Base-by-base conservation (phyloP, 2,888 invertebrate genomes). In the Xestia xanthographa region DNA sequence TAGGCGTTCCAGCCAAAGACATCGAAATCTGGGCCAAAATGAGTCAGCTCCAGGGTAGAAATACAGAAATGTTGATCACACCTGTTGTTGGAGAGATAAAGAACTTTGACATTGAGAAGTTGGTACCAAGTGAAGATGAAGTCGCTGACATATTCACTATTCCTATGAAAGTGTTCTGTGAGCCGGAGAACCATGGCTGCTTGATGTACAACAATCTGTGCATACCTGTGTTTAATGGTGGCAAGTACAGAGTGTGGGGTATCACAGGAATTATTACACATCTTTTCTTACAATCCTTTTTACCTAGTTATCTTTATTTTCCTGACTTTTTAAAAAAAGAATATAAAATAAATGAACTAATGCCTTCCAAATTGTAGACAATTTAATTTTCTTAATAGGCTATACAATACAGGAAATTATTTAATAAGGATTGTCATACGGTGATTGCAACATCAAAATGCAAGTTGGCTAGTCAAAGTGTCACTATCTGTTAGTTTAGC, bases 111-210 rank as follows among this genome's bases (percentile, higher is more conserved):
- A 90, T 96, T 1, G 87, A 91, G 0, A 92, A 94, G 67, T 94
- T 98, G 43, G 94, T 95, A 72, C 94, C 98, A 0, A 98, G 98
- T 92, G 92, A 92, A 0, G 92, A 97, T 67, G 99, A 99, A 95
- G 99, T 99, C 0, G 98, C 98, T 56, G 97, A 98, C 87, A 98
- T 98, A 1, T 98, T 99, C 89, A 97, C 97, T 1, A 97, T 98
- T 43, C 97, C 98, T 0, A 92, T 99, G 62, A 96, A 96, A 84
- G 96, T 97, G 50, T 94, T 99, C 5, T 98, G 98, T 88, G 95
- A 97, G 87, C 95, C 96, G 0, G 90, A 95, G 0, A 97, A 97
- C 69, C 97, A 97, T 87, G 97, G 97, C 17, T 97, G 97, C 87
- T 98, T 98, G 0, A 97, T 97, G 87, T 98, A 97, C 92, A 93